These are phyloP conservation scores for Istiophorus platypterus DNA, from an alignment of 2,113 vertebrate genomes.

Conservation along the genomic window DNA sequence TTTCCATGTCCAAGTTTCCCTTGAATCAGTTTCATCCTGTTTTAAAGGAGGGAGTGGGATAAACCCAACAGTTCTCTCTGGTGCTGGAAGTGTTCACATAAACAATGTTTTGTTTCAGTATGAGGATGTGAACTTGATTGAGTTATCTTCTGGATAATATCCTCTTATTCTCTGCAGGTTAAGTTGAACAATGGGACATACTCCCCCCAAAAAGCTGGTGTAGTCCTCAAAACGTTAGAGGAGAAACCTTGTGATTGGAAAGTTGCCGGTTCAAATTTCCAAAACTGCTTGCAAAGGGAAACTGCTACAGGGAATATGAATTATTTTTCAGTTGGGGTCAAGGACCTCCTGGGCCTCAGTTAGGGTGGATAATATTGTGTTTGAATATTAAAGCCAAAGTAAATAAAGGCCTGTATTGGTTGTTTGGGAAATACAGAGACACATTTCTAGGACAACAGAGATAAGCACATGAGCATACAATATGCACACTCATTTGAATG, in stretches of 20 bases:
- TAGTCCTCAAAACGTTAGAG: neutral
- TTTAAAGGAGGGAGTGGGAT: too few species aligned
- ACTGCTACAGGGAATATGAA: neutral
- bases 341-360: neutral
- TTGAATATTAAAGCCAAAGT: too few species aligned
- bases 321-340: constrained; percentile 6
- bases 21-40: too few species aligned
- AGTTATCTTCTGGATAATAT: neutral
- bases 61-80: too few species aligned
- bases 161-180: neutral
- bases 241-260: neutral
- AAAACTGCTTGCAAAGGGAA: neutral
- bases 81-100: neutral
- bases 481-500: neutral
- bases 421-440: neutral
- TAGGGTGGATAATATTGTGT: neutral
- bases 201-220: neutral
- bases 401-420: neutral
- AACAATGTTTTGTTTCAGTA: neutral
- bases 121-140: neutral
- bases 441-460: neutral
- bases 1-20: too few species aligned
- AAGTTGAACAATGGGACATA: neutral
- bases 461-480: neutral
- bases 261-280: constrained; percentile 7